Conservation (phyloP, 2,797 vertebrate species). For the Lithobates sylvaticus region DNA sequence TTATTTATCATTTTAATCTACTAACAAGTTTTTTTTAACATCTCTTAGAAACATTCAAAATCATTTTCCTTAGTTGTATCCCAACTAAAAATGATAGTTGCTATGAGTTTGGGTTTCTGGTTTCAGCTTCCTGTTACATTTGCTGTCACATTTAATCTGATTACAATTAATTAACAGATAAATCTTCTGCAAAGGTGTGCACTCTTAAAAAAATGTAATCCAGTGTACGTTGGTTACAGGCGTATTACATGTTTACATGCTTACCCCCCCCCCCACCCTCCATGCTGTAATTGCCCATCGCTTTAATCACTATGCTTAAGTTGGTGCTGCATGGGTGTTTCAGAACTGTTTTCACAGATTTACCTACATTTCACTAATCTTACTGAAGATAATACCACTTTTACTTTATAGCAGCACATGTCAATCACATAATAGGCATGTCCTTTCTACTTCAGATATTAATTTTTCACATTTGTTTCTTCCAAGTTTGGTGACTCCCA, state of each 20-base stretch:
- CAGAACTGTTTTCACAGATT: neutral
- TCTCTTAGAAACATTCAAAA: neutral
- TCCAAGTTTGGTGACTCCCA: conserved; percentile 97
- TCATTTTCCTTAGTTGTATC: neutral
- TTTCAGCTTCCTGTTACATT: neutral
- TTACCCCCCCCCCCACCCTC: neutral
- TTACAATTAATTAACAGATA: too few relatives aligned
- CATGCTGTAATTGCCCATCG: conserved; percentile 14
- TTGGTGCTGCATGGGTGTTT: conserved; percentile 48
- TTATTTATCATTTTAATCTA: too few relatives aligned
- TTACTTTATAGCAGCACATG: neutral
- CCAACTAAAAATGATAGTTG: neutral
- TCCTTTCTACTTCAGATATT: neutral
- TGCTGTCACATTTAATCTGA: neutral
- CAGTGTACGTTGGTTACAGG: neutral
- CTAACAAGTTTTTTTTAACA: too few relatives aligned
- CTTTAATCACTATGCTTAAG: conserved; percentile 18
- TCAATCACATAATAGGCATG: neutral
- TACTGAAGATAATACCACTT: neutral
- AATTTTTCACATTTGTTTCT: conserved; percentile 61
- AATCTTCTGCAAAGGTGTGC: neutral
- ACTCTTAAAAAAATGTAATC: neutral
- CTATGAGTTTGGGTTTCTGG: neutral
- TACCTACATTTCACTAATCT: conserved; percentile 17
- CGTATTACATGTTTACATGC: neutral